Evolutionary conservation across 2,888 invertebrate genomes (phyloP), one percentile per base, ranked within the genome.

Genomic region (Nemotelus pantherinus): DNA sequence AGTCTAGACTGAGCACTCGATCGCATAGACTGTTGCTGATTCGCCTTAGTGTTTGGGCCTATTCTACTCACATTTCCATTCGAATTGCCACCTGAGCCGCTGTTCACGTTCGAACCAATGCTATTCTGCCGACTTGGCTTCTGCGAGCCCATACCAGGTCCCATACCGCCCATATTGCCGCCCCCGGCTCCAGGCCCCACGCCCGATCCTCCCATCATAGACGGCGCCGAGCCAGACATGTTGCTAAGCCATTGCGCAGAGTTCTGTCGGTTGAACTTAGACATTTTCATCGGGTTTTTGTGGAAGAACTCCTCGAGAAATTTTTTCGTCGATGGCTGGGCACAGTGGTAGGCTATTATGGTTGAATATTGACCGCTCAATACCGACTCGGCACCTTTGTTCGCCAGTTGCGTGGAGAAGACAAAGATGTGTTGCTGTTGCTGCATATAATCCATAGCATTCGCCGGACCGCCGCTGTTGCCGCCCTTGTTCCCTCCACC

Each of bases 371-470:
- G 95, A 3, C 97, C 95, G 80, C 93, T 93, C 80, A 96, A 88
- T 10, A 98, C 97, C 10, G 95, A 92, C 83, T 98, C 97, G 0
- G 98, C 98, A 3, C 97, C 97, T 85, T 96, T 94, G 88, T 98
- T 98, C 3, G 98, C 98, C 88, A 97, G 88, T 83, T 93, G 89
- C 6, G 98, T 98, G 43, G 97, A 96, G 89, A 98, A 98, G 82
- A 98, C 98, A 91, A 97, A 98, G 86, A 98, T 96, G 88, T 98
- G 97, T 88, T 96, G 97, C 88, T 98, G 97, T 88, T 98, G 97
- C 89, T 97, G 96, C 94, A 94, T 93, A 83, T 94, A 94, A 77
- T 87, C 86, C 81, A 86, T 80, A n/a, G 80, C 80, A 6, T 79
- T 79, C 6, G 78, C 79, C 10, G 80, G 79, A 45, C 78, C 70